Evolutionary conservation across 2,888 invertebrate genomes (phyloP).

Genomic region (Melipona bicolor): DNA sequence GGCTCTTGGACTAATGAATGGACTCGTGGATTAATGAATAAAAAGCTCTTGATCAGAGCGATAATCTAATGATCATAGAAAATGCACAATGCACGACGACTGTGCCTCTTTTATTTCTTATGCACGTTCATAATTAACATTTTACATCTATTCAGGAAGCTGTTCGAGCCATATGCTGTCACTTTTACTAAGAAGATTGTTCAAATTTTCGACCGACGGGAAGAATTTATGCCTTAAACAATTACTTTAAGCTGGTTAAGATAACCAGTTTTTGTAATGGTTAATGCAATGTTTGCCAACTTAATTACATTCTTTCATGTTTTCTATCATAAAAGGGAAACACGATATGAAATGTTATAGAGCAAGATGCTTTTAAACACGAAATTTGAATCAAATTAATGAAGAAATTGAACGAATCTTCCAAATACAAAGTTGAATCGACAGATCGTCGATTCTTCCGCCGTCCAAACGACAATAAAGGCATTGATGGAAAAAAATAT

Average conservation of each 20-base stretch:
- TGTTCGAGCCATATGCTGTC: constrained; percentile 25
- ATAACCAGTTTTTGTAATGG: not conserved
- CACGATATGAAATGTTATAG: too few relatives aligned
- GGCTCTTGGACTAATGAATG: not conserved
- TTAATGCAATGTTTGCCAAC: not conserved
- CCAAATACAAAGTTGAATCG: not conserved
- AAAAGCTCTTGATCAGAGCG: not conserved
- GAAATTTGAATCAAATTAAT: not conserved
- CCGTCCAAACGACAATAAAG: constrained; percentile 26
- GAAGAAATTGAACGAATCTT: not conserved
- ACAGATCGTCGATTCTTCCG: not conserved
- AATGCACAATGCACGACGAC: constrained; percentile 45
- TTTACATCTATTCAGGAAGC: constrained; percentile 28
- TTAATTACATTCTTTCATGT: too few relatives aligned
- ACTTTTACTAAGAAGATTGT: constrained; percentile 26
- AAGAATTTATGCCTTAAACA: constrained; percentile 18
- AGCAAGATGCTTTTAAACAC: not conserved
- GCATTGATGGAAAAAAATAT: constrained; percentile 6
- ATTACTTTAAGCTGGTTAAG: not conserved
- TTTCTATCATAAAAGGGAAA: not conserved
- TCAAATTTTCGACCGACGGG: constrained; percentile 24
- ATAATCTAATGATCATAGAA: not conserved
- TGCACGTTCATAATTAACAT: constrained; percentile 47
- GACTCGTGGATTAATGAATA: not conserved
- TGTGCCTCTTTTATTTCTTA: constrained; percentile 56